These are phyloP conservation scores for Acromyrmex echinatior DNA, from an alignment of 1,140 invertebrate species.

Conservation along the genomic window DNA sequence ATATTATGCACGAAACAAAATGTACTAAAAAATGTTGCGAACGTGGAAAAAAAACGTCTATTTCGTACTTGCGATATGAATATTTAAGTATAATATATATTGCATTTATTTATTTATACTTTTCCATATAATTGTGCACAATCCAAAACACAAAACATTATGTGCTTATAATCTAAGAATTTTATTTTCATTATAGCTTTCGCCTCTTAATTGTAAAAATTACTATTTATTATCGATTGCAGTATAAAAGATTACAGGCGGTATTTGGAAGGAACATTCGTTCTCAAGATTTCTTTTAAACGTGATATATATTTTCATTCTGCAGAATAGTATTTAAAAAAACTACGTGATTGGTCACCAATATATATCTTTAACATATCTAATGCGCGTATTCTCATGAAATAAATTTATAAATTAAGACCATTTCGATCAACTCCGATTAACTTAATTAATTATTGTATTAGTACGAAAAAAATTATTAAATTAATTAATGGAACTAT, in stretches of 20 bases:
- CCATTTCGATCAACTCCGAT: no score
- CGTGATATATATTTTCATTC: not conserved
- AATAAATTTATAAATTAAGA: slow-evolving; percentile 11
- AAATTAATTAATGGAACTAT: no score
- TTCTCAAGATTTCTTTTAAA: slow-evolving; percentile 9
- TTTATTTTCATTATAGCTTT: not conserved
- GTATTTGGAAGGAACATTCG: not conserved
- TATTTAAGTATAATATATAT: slow-evolving; percentile 8
- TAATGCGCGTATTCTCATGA: not conserved
- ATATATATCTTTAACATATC: slow-evolving; percentile 8
- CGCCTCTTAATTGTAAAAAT: not conserved
- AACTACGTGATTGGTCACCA: slow-evolving; percentile 13
- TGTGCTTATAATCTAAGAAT: not conserved
- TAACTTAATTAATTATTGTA: no score
- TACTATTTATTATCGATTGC: not conserved
- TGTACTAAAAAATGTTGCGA: not conserved
- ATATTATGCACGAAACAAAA: no score
- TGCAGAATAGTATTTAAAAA: slow-evolving; percentile 15
- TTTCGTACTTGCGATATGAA: not conserved
- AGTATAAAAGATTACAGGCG: slow-evolving; percentile 16
- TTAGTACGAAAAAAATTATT: no score
- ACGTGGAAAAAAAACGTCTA: not conserved
- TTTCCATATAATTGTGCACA: slow-evolving; percentile 19
- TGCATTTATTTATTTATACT: not conserved
- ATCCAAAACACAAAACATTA: not conserved